Percentiles rank a stretch among this genome's conserved stretches.
These are phyloP conservation scores for Meda fulgida DNA, from an alignment of 2,797 vertebrate species.

Conservation along the genomic window DNA sequence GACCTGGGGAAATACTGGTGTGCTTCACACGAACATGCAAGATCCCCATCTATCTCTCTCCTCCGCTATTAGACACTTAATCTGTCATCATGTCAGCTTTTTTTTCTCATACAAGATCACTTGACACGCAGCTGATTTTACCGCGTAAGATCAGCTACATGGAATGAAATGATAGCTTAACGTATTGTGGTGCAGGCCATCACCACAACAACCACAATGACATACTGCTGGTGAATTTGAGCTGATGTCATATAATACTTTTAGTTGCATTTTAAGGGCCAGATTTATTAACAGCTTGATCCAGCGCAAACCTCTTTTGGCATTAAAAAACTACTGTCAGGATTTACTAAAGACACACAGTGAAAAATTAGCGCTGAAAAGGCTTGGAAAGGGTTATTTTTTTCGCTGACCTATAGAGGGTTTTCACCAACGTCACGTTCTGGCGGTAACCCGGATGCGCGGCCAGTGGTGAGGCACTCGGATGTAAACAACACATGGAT, in stretches of 20 bases:
- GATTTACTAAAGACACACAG: too few relatives aligned
- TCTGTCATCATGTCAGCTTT: conserved; percentile 49
- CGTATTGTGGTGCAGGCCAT: conserved; percentile 4
- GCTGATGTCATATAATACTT: conserved; percentile 8
- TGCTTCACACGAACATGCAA: conserved; percentile 55
- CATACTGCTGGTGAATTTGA: conserved; percentile 5
- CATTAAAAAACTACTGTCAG: too few relatives aligned
- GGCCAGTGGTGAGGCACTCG: too few relatives aligned
- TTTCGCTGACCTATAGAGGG: too few relatives aligned
- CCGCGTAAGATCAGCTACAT: conserved; percentile 28
- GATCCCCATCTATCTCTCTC: conserved; percentile 51
- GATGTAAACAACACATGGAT: too few relatives aligned
- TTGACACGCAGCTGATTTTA: conserved; percentile 38
- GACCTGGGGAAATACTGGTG: conserved; percentile 62
- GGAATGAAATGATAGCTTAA: conserved; percentile 31
- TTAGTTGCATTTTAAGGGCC: not conserved
- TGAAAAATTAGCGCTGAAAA: too few relatives aligned
- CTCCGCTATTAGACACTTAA: conserved; percentile 52
- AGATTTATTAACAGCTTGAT: too few relatives aligned
- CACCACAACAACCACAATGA: conserved; percentile 33
- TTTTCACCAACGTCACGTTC: too few relatives aligned
- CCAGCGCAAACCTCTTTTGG: too few relatives aligned
- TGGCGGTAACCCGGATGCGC: too few relatives aligned
- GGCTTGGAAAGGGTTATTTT: too few relatives aligned
- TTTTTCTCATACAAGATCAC: conserved; percentile 26